Percentiles rank a stretch among this genome's conserved stretches.
Evolutionary conservation across 2,888 invertebrate species (phyloP).

Genomic region (Peribatodes rhomboidaria): DNA sequence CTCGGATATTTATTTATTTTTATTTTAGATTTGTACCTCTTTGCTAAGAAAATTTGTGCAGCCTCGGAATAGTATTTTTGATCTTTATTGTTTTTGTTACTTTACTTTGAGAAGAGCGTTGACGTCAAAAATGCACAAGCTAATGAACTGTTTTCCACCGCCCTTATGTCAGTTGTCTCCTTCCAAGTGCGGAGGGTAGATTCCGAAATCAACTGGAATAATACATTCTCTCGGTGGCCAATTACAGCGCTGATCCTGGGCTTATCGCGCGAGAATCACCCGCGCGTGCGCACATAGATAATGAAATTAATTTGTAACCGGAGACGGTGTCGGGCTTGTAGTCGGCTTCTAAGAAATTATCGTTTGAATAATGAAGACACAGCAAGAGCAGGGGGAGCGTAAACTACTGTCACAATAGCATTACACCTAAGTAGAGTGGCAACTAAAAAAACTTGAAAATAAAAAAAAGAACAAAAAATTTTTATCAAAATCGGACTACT

Average conservation of each 20-base stretch:
- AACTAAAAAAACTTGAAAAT: too few species aligned
- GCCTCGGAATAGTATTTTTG: too few species aligned
- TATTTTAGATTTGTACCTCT: too few species aligned
- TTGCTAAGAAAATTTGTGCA: too few species aligned
- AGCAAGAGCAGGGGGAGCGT: neutral
- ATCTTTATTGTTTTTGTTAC: too few species aligned
- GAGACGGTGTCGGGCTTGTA: slow-evolving; percentile 20
- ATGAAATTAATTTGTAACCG: slow-evolving; percentile 27
- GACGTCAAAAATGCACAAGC: too few species aligned
- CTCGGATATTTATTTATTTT: too few species aligned
- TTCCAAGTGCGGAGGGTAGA: slow-evolving; percentile 17
- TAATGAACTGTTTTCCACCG: slow-evolving; percentile 4
- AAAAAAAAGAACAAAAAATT: too few species aligned
- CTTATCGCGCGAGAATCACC: slow-evolving; percentile 30
- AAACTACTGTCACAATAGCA: neutral
- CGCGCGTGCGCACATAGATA: slow-evolving; percentile 13
- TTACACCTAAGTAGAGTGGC: too few species aligned
- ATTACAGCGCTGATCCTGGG: slow-evolving; percentile 25
- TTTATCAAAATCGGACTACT: too few species aligned
- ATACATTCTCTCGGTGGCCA: slow-evolving; percentile 25
- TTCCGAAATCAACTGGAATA: slow-evolving; percentile 35
- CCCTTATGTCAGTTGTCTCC: slow-evolving; percentile 4
- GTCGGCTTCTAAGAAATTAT: slow-evolving; percentile 17
- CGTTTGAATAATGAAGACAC: slow-evolving; percentile 8
- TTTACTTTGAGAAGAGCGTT: too few species aligned